Evolutionary conservation across 2,113 vertebrate genomes (phyloP).

Genomic region (Pollachius pollachius): DNA sequence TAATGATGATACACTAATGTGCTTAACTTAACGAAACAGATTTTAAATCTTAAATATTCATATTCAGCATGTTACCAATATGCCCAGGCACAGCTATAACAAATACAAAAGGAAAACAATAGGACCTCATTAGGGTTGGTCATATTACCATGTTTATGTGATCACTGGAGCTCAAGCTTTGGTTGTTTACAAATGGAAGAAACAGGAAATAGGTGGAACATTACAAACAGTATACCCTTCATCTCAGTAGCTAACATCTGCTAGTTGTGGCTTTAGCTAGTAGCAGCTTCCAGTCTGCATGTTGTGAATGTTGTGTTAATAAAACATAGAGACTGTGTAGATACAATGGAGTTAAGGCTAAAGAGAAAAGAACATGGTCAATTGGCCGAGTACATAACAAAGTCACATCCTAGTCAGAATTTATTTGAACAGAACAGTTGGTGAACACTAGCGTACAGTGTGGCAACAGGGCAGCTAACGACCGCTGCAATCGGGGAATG

Average conservation of each 20-base stretch:
- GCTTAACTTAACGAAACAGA: neutral
- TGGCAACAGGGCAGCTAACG: conserved; percentile 64
- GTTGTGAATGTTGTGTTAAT: no score
- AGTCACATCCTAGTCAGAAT: conserved; percentile 46
- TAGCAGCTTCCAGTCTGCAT: no score
- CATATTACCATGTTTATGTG: no score
- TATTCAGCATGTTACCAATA: neutral
- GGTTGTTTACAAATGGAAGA: conserved; percentile 12
- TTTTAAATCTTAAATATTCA: neutral
- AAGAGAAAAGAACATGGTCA: neutral
- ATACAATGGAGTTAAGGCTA: conserved; percentile 1
- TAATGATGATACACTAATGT: neutral
- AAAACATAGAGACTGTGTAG: neutral
- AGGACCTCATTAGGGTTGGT: no score
- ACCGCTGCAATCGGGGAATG: conserved; percentile 61
- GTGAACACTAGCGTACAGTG: conserved; percentile 65
- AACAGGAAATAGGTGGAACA: conserved; percentile 58
- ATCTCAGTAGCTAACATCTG: neutral
- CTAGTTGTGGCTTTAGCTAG: no score
- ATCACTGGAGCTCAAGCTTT: no score
- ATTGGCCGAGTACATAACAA: conserved; percentile 1
- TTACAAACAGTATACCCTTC: neutral
- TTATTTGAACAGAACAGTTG: conserved; percentile 67
- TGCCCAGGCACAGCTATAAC: neutral
- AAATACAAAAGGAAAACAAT: neutral